Evolutionary conservation across 2,113 vertebrate species (phyloP), one percentile per base, ranked within the genome.

Genomic region (Micronisus gabar): DNA sequence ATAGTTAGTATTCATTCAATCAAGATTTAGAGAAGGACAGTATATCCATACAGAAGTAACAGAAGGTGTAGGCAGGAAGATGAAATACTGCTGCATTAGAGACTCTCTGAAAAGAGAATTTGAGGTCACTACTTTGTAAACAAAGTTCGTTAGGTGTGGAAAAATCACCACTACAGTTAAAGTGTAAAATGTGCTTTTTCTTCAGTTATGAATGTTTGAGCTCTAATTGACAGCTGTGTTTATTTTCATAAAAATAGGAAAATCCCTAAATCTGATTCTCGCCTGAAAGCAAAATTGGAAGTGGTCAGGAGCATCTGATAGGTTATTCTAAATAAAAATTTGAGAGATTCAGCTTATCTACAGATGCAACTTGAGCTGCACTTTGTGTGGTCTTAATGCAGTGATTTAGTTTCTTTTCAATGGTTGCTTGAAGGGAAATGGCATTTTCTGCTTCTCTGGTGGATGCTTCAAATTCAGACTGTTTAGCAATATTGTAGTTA

Each of bases 291-390:
- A 52, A 74, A 59, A 74, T 76, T 65, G 10, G 78, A 95, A 97
- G 91, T 93, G 55, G 80, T 80, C 81, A 81, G 92, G 87, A 94
- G 47, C 48, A 91, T 94, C 72, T 80, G 67, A 65, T 67, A 94
- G 62, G 52, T 90, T 65, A 59, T n/a, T 70, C 55, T 93, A 93
- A 97, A 67, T 91, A 74, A 50, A 73, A 74, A 43, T 68, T 94
- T 87, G 93, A 97, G 93, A 80, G 91, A 95, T 96, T 95, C 20
- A 27, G 40, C 71, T 75, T 93, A 98, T 96, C 91, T 97, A 58
- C n/a, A 86, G 65, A 67, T 97, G 90, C 83, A 82, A 86, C 81
- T 93, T 78, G 41, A 88, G 48, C 70, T 80, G n/a, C 83, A n/a
- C 73, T 80, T 93, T 90, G 93, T 97, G 94, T 97, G 96, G 95